A percentile compares a stretch with the other conserved stretches of the same genome.
Conservation (phyloP, 2,113 vertebrate genomes). For the Tauraco erythrolophus region DNA sequence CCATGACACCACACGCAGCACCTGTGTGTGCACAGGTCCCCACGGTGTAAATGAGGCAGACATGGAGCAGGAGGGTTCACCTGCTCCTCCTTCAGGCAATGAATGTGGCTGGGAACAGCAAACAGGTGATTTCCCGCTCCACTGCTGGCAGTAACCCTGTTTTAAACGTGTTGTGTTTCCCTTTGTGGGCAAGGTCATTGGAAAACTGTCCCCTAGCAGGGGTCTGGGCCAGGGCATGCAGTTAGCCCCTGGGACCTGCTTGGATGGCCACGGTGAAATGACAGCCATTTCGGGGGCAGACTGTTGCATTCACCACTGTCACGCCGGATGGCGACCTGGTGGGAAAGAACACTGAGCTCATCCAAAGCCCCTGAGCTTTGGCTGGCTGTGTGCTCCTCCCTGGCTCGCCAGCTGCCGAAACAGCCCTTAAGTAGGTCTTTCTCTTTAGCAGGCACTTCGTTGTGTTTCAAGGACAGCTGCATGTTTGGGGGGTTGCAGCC, state of each 20-base stretch:
- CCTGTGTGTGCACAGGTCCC: not conserved
- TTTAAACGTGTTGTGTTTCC: not conserved
- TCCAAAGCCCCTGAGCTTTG: not conserved
- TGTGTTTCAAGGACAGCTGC: not conserved
- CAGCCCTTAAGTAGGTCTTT: not conserved
- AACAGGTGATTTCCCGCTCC: not conserved
- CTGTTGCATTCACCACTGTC: rapidly evolving
- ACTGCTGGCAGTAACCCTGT: rapidly evolving
- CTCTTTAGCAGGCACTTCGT: not conserved
- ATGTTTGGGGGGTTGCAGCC: not conserved
- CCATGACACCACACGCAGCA: rapidly evolving
- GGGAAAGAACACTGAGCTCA: not conserved
- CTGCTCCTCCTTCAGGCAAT: not conserved
- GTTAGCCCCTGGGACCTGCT: not conserved
- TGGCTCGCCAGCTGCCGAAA: rapidly evolving
- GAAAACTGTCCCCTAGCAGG: not conserved
- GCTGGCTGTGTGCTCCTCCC: not conserved
- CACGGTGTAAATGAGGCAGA: rapidly evolving
- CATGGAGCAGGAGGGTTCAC: not conserved
- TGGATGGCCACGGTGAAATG: not conserved
- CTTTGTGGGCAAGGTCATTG: not conserved
- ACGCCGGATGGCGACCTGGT: rapidly evolving
- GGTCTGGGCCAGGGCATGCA: not conserved
- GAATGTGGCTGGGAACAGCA: not conserved
- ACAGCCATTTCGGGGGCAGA: rapidly evolving